Base-by-base conservation (phyloP, 2,888 invertebrate genomes). In the Copidosoma aretas region DNA sequence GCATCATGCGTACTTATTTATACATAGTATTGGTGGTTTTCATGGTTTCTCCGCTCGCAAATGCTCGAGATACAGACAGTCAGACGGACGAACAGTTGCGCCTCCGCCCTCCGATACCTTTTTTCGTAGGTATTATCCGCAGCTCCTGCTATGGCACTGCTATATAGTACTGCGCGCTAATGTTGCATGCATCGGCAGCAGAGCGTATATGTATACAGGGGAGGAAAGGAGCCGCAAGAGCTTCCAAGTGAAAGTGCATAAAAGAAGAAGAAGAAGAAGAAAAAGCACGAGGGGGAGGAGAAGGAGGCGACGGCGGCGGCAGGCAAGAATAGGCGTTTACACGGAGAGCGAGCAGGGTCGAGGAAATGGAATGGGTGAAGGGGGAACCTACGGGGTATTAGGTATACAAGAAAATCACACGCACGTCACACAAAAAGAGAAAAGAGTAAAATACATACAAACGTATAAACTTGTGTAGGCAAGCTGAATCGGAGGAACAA, bases 341-440 rank as follows among this genome's bases (percentile, higher is more conserved):
- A 32, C 8, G 32, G 19, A 64, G 19, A 17, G 43, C 22, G 57
- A 46, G 3, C 8, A 46, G 43, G 43, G 43, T 46, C 43, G 43
- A 46, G 43, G 43, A 12, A 15, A 12, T 2, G 17, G 43, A 46
- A 17, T 15, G 12, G 4, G 43, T 32, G 8, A 5, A 32, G 3
- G 32, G 32, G n/a, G n/a, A n/a, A 41, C 49, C 66, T 19, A 60
- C 46, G 67, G 41, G 60, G 8, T 32, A 32, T 8, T 32, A 32
- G 4, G 8, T 8, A 22, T 25, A 22, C 14, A 22, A 60, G 39
- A 61, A 32, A 39, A 39, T 65, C 39, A 70, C 25, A 60, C 54
- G 62, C 22, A 68, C 43, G n/a, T n/a, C n/a, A 68, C 54, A 66
- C 64, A 71, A 56, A 70, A 43, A 53, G 39, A 32, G 32, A 52